phyloP scores from a whole-genome alignment of 2,113 vertebrate genomes.

The Dicentrarchus labrax region DNA sequence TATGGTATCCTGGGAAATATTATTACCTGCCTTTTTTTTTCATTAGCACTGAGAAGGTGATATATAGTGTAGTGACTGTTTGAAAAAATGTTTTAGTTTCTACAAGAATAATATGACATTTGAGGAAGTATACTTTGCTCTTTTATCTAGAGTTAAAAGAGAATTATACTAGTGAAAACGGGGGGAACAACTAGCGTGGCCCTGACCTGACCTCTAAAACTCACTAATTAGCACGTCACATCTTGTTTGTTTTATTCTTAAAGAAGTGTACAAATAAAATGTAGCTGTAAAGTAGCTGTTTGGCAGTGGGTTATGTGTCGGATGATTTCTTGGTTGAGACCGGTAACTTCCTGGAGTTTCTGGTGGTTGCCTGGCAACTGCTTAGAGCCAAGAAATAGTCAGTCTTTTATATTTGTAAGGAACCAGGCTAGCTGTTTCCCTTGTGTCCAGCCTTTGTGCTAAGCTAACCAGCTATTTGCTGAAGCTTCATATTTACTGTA shows the following conservation, averaged over 20 bases:
- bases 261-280: not conserved
- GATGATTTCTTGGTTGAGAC: not conserved
- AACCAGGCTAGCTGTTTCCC: not conserved
- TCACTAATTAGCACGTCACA: not conserved
- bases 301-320: not conserved
- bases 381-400: not conserved
- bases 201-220: slow-evolving; percentile 11
- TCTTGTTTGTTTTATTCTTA: not conserved
- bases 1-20: not conserved
- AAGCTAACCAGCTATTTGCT: not conserved
- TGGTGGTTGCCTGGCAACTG: slow-evolving; percentile 20
- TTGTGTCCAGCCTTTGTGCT: not conserved
- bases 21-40: not conserved
- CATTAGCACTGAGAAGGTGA: not conserved
- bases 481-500: not conserved
- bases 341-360: not conserved
- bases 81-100: not conserved
- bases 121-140: not conserved
- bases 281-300: not conserved
- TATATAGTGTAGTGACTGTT: not conserved
- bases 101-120: not conserved
- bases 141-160: not conserved
- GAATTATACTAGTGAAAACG: not conserved
- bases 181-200: not conserved
- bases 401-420: not conserved